These are phyloP conservation scores for Psittacula echo DNA, from an alignment of 2,797 vertebrate species.

Conservation along the genomic window DNA sequence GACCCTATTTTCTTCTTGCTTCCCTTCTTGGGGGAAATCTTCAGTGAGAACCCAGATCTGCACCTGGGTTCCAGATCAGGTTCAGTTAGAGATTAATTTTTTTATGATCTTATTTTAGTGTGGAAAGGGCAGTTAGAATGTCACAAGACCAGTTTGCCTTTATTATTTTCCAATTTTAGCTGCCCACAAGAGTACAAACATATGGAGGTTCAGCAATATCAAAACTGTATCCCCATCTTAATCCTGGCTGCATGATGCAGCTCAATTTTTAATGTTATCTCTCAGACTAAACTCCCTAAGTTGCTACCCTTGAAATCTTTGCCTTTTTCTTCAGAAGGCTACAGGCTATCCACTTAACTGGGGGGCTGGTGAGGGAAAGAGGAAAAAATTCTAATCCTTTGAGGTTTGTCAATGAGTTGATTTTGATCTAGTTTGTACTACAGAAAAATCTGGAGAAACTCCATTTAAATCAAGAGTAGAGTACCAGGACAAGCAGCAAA, in stretches of 20 bases:
- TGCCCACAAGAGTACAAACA: neutral
- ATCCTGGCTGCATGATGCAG: neutral
- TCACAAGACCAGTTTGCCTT: neutral
- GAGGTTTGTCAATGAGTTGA: neutral
- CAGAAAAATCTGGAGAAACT: neutral
- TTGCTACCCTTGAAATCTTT: neutral
- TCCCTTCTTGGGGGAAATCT: neutral
- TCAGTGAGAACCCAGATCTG: neutral
- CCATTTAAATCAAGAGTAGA: neutral
- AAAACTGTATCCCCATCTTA: neutral
- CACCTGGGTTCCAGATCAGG: neutral
- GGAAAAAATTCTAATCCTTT: neutral
- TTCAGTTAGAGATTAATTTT: neutral
- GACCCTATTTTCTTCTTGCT: neutral
- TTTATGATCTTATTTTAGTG: neutral
- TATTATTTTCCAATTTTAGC: neutral
- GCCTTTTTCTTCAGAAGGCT: neutral
- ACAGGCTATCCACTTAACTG: neutral
- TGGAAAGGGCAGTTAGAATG: neutral
- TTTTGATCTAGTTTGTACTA: neutral
- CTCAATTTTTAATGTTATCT: neutral
- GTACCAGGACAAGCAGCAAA: neutral
- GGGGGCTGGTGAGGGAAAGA: neutral
- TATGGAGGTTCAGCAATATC: neutral
- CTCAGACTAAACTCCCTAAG: neutral